A percentile compares a stretch with the other conserved stretches of the same genome.
These are phyloP conservation scores for Volucella zonaria DNA, from an alignment of 2,888 invertebrate species.

Conservation along the genomic window DNA sequence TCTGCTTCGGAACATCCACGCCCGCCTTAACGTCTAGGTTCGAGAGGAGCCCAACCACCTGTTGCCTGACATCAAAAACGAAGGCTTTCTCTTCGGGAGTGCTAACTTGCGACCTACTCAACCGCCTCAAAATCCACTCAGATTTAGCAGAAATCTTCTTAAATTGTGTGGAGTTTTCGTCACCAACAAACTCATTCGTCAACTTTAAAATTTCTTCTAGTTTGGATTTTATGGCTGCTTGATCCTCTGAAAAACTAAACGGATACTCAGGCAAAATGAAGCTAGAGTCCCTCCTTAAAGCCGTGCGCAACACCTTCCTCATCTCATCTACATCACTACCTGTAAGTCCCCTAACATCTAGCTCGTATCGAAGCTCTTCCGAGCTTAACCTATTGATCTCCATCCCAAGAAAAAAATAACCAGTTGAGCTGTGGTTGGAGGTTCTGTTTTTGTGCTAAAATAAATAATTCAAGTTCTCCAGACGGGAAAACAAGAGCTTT, in stretches of 20 bases:
- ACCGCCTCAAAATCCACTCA: conserved; percentile 27
- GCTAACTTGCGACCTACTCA: not conserved
- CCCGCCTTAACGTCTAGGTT: conserved; percentile 7
- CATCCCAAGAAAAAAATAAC: conserved; percentile 1
- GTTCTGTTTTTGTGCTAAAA: too few relatives aligned
- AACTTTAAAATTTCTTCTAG: conserved; percentile 18
- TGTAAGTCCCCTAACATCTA: conserved; percentile 5
- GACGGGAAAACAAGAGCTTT: too few relatives aligned
- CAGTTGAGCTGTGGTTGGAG: too few relatives aligned
- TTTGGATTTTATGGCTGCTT: not conserved
- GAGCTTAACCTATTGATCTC: conserved; percentile 33
- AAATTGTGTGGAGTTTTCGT: conserved; percentile 2
- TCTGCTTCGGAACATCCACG: not conserved
- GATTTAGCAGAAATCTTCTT: conserved; percentile 29
- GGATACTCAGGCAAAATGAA: conserved; percentile 36
- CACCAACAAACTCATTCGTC: conserved; percentile 5
- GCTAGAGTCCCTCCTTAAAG: conserved; percentile 16
- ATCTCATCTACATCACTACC: conserved; percentile 24
- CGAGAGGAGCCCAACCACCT: not conserved
- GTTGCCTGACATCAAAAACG: not conserved
- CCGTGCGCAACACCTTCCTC: conserved; percentile 25
- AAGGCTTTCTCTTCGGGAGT: not conserved
- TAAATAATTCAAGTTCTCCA: too few relatives aligned
- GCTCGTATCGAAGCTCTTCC: conserved; percentile 28
- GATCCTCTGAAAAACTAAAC: conserved; percentile 31